Evolutionary conservation across 2,113 vertebrate genomes (phyloP).

Genomic region (Raja brachyura): DNA sequence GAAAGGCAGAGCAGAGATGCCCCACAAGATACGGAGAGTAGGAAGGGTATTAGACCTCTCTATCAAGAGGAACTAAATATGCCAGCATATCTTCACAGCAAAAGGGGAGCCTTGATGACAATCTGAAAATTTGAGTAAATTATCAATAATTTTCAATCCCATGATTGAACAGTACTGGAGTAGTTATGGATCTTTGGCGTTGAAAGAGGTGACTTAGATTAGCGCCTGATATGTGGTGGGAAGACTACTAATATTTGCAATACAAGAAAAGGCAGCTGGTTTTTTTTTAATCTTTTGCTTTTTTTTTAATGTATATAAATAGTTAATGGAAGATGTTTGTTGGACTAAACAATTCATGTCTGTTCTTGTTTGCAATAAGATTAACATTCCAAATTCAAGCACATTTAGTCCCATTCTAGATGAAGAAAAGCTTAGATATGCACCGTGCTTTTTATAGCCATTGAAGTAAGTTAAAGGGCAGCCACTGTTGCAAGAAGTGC

Average conservation of each 20-base stretch:
- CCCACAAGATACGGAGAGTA: neutral
- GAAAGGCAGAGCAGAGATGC: neutral
- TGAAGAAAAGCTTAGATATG: no score
- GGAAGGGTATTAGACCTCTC: neutral
- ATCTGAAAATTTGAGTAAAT: no score
- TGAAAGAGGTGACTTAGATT: neutral
- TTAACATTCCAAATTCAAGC: neutral
- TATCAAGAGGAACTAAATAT: no score
- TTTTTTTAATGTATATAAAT: neutral
- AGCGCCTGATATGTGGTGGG: neutral
- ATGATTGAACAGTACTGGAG: neutral
- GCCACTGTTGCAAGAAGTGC: no score
- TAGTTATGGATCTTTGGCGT: neutral
- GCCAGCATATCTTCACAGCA: neutral
- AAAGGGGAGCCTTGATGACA: neutral
- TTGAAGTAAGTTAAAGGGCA: no score
- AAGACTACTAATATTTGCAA: neutral
- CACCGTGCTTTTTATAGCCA: no score
- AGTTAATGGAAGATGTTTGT: neutral
- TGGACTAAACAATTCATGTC: neutral
- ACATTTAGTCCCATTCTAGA: no score
- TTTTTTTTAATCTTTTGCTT: no score
- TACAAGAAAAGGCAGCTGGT: neutral
- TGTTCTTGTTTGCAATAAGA: constrained; percentile 15
- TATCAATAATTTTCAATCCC: neutral